phyloP scores from a whole-genome alignment of 1,140 invertebrate species.

The Sycophaga agraensis region DNA sequence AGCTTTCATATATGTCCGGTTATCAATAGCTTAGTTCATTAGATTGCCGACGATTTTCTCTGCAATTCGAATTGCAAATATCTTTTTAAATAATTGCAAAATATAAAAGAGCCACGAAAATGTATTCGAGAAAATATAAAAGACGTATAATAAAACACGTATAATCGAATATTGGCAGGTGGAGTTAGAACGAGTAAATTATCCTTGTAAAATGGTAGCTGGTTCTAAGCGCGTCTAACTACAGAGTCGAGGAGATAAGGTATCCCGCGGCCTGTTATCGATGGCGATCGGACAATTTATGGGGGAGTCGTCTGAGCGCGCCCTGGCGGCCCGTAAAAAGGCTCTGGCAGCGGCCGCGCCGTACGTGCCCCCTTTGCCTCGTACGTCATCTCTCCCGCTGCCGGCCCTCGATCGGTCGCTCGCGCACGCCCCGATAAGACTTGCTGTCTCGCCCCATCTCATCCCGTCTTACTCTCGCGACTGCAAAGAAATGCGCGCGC shows the following conservation, averaged over 20 bases:
- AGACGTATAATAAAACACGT: neutral
- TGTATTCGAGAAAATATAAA: neutral
- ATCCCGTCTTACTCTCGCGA: too few relatives aligned
- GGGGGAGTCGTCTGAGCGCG: slow-evolving; percentile 26
- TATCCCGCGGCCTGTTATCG: slow-evolving; percentile 54
- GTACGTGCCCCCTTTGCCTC: slow-evolving; percentile 33
- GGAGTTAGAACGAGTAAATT: slow-evolving; percentile 38
- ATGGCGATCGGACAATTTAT: slow-evolving; percentile 52
- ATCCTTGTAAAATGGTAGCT: slow-evolving; percentile 48
- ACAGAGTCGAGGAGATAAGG: slow-evolving; percentile 43
- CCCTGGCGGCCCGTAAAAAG: slow-evolving; percentile 37
- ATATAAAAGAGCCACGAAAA: neutral
- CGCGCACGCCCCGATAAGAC: too few relatives aligned
- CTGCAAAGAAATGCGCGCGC: too few relatives aligned
- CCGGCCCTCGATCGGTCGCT: neutral
- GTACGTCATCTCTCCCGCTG: slow-evolving; percentile 12
- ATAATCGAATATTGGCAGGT: neutral
- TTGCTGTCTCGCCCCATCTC: too few relatives aligned
- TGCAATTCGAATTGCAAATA: neutral
- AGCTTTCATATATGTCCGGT: slow-evolving; percentile 48
- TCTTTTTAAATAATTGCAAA: neutral
- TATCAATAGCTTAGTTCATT: slow-evolving; percentile 35
- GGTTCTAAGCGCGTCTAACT: slow-evolving; percentile 28
- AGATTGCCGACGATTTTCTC: neutral
- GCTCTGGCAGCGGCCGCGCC: slow-evolving; percentile 29